Evolutionary conservation across 2,113 vertebrate species (phyloP).

Genomic region (Ctenomys sociabilis): DNA sequence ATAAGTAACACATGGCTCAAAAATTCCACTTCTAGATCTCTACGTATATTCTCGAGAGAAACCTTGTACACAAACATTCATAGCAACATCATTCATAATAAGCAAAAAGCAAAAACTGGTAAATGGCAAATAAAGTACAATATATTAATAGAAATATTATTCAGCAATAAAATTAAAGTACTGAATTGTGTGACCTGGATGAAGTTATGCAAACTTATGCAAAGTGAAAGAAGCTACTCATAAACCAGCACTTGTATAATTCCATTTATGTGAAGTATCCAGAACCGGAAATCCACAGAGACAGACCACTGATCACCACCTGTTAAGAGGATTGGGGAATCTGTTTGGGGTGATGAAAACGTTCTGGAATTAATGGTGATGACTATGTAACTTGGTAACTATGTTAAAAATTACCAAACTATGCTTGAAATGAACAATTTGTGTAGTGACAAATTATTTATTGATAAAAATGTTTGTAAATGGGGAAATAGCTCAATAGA

Average conservation of each 20-base stretch:
- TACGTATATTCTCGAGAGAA: no score
- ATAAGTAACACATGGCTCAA: background rate
- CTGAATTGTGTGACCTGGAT: background rate
- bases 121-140: background rate
- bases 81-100: background rate
- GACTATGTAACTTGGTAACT: background rate
- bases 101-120: no score
- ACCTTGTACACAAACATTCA: background rate
- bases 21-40: no score
- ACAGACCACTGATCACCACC: background rate
- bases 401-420: background rate
- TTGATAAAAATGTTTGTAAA: background rate
- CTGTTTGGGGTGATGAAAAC: background rate
- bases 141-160: background rate
- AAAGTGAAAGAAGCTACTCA: background rate
- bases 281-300: background rate
- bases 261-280: background rate
- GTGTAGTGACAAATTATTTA: background rate
- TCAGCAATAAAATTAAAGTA: background rate
- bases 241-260: background rate
- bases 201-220: background rate
- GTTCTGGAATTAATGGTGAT: background rate
- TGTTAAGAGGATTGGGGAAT: background rate
- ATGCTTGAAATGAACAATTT: background rate
- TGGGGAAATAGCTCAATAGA: no score